Base-by-base conservation (phyloP, 2,113 vertebrate species). In the Cheilinus undulatus region DNA sequence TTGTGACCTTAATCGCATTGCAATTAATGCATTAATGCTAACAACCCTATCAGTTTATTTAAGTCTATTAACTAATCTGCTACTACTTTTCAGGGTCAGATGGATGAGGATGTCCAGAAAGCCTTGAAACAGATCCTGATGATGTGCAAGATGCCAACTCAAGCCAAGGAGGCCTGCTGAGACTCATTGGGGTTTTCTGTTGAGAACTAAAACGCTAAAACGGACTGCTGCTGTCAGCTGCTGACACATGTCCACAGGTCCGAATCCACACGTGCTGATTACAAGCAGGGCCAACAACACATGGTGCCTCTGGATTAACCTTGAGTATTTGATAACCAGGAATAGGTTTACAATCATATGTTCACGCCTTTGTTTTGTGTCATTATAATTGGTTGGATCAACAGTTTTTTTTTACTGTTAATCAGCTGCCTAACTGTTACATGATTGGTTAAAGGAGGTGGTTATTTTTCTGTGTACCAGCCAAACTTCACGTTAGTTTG, bases 101-200 rank as follows among this genome's bases (percentile, higher is more conserved):
- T 99, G 98, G 98, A 99, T 89, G 97, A 99, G 93, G 98, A 99
- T 36, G 98, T 99, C 45, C 98, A 99, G 89, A 98, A 96, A 88
- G 97, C 98, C 62, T 93, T 99, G 84, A 98, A 98, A 82, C 97
- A 99, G 82, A 99, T 99, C 65, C 92, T 99, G 48, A 96, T 96
- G 0, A 99, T 99, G 97, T 99, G 97, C 89, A 98, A 98, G 93
- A 92, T 95, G 92, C 96, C 97, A 62, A 93, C 94, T 19, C 95
- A 95, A 83, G 94, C 96, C 82, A 96, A 97, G 92, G 97, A 94
- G 93, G 52, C 78, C 63, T 85, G 84, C 78, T 90, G 82, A 86
- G 84, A 82, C 38, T 1, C 34, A 13, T 23, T 2, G 4, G 14
- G 48, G 68, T 72, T 53, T 51, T 61, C 43, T 30, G 24, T 15